Base-by-base conservation (phyloP, 2,797 vertebrate species). In the Chiroxiphia lanceolata region DNA sequence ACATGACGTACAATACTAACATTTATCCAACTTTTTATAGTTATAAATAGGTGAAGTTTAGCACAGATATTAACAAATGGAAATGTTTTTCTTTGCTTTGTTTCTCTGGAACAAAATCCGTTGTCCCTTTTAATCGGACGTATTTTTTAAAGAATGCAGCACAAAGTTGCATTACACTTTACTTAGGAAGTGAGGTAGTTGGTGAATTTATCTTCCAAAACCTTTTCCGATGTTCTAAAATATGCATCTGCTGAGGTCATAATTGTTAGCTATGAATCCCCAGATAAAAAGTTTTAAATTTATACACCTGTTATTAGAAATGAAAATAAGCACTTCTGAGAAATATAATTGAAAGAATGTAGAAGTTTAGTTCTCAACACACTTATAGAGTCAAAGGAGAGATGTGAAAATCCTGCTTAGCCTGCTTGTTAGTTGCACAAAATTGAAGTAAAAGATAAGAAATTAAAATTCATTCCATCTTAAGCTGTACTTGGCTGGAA, bases 41-140 rank as follows among this genome's bases (percentile, higher is more conserved):
- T 54, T 87, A 78, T 29, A 83, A 80, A 60, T 44, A 78, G 22
- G 61, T 87, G 33, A 67, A 64, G 36, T 83, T 94, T 83, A 85
- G 47, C 27, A 89, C 26, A 74, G 56, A 51, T 76, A 19, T 45
- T 78, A 91, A 86, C 65, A 85, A 71, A 47, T 81, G 23, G 31
- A 89, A 88, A 51, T 67, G 5, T 36, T 93, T 92, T 74, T 54
- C 57, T 83, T 87, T 78, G 17, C 5, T 69, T 89, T 74, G 69
- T 90, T 87, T 84, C 72, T 89, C 40, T 64, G 68, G 48, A 85
- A 88, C 61, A 90, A 86, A 92, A 51, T 68, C 16, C 0, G 0
- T 77, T 50, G 38, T 71, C 54, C n/a, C 42, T 78, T 87, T n/a
- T 60, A 75, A n/a, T 87, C 4, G 40, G 50, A 29, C 0, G 0